These are phyloP conservation scores for Columba guinea DNA, from an alignment of 2,797 vertebrate species.

Conservation along the genomic window DNA sequence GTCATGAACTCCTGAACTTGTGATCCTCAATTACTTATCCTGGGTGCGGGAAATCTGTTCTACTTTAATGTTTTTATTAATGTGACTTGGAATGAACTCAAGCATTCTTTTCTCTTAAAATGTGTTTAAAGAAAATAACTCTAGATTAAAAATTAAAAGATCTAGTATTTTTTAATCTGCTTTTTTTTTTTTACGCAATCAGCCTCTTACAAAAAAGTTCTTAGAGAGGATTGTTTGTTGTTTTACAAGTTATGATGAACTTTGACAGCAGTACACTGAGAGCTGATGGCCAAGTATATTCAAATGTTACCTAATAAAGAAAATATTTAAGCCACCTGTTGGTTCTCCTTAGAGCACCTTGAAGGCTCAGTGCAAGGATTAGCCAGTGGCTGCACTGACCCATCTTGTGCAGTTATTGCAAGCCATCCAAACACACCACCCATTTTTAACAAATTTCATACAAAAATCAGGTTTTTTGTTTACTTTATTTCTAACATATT, in stretches of 20 bases:
- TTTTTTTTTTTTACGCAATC: neutral
- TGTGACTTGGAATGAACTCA: constrained; percentile 38
- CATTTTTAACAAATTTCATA: neutral
- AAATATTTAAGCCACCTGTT: neutral
- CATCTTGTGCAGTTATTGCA: neutral
- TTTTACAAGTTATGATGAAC: neutral
- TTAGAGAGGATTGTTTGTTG: neutral
- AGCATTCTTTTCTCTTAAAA: constrained; percentile 32
- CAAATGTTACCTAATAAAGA: neutral
- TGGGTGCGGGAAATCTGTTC: constrained; percentile 42
- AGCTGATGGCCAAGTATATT: neutral
- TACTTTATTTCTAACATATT: neutral
- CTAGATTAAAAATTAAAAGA: neutral
- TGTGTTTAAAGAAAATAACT: neutral
- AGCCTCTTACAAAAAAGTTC: neutral
- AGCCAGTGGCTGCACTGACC: neutral
- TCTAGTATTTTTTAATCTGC: constrained; percentile 42
- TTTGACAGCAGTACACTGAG: neutral
- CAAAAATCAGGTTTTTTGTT: neutral
- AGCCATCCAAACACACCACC: neutral
- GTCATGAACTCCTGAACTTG: constrained; percentile 59
- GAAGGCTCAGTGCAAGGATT: neutral
- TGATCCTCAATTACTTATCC: constrained; percentile 64
- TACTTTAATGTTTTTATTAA: constrained; percentile 61
- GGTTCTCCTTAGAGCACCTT: neutral